phyloP scores from a whole-genome alignment of 2,113 vertebrate species.

The Engraulis encrasicolus region DNA sequence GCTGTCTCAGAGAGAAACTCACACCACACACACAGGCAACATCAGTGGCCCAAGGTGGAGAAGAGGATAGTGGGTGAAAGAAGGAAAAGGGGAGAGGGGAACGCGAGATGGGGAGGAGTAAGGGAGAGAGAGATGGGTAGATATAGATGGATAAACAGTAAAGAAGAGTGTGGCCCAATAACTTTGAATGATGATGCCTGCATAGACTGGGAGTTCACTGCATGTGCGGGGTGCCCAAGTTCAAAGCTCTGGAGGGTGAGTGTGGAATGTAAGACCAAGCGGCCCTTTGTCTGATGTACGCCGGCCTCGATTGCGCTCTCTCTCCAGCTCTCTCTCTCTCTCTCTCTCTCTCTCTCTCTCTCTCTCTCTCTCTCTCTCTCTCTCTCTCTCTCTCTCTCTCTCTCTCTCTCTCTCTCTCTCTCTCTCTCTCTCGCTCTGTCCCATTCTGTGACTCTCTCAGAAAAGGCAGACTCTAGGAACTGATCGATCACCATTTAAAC shows the following conservation, averaged over 20 bases:
- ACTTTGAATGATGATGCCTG: slow-evolving; percentile 22
- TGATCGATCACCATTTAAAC: not conserved
- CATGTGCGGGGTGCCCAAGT: not conserved
- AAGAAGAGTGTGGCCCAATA: not conserved
- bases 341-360: no score
- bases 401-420: no score
- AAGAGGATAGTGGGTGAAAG: slow-evolving; percentile 26
- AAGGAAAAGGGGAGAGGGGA: not conserved
- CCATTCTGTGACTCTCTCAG: slow-evolving; percentile 30
- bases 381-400: no score
- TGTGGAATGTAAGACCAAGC: slow-evolving; percentile 42
- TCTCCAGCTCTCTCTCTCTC: slow-evolving; percentile 19
- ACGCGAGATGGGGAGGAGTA: not conserved
- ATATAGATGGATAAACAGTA: not conserved
- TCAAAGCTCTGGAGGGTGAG: slow-evolving; percentile 48
- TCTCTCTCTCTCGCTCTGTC: no score
- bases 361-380: no score
- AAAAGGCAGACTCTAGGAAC: slow-evolving; percentile 37
- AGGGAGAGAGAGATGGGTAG: slow-evolving; percentile 25
- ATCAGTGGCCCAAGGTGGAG: not conserved
- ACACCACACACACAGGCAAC: not conserved
- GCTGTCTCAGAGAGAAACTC: not conserved
- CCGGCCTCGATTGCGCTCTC: no score
- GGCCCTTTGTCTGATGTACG: slow-evolving; percentile 39
- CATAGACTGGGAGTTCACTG: slow-evolving; percentile 25